Conservation (phyloP, 1,140 invertebrate species). For the Episyrphus balteatus region DNA sequence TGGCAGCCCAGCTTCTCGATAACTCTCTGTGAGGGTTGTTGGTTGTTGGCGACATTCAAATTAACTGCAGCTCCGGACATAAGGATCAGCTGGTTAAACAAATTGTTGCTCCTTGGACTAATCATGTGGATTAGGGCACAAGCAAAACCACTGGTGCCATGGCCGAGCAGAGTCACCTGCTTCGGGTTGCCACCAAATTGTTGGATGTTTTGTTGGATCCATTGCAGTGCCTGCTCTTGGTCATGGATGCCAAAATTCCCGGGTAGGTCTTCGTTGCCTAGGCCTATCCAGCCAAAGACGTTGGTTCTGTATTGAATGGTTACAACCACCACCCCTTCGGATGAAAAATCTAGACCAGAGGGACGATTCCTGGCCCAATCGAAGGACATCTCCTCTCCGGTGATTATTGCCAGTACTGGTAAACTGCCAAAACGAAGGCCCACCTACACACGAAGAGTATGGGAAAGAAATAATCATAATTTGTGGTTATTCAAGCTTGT, state of each 20-base stretch:
- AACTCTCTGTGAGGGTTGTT: slow-evolving; percentile 45
- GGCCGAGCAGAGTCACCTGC: slow-evolving; percentile 57
- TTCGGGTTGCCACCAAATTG: slow-evolving; percentile 60
- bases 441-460: slow-evolving; percentile 22
- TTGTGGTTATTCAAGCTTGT: neutral
- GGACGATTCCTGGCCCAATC: slow-evolving; percentile 38
- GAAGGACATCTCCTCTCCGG: slow-evolving; percentile 42
- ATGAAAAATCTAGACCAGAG: slow-evolving; percentile 52
- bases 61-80: slow-evolving; percentile 59
- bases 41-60: neutral
- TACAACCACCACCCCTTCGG: slow-evolving; percentile 52
- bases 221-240: slow-evolving; percentile 57
- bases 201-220: slow-evolving; percentile 58
- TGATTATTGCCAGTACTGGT: slow-evolving; percentile 48
- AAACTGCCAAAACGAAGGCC: slow-evolving; percentile 42
- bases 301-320: slow-evolving; percentile 51
- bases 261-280: slow-evolving; percentile 44
- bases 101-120: neutral
- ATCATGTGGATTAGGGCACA: slow-evolving; percentile 13
- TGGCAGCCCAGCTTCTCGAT: slow-evolving; percentile 43
- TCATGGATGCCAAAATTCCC: slow-evolving; percentile 64
- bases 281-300: slow-evolving; percentile 58
- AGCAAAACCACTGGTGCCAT: slow-evolving; percentile 35
- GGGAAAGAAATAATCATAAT: neutral
- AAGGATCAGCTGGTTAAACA: slow-evolving; percentile 44